Base-by-base conservation (phyloP, 2,888 invertebrate species). In the Scaptomyza flava region DNA sequence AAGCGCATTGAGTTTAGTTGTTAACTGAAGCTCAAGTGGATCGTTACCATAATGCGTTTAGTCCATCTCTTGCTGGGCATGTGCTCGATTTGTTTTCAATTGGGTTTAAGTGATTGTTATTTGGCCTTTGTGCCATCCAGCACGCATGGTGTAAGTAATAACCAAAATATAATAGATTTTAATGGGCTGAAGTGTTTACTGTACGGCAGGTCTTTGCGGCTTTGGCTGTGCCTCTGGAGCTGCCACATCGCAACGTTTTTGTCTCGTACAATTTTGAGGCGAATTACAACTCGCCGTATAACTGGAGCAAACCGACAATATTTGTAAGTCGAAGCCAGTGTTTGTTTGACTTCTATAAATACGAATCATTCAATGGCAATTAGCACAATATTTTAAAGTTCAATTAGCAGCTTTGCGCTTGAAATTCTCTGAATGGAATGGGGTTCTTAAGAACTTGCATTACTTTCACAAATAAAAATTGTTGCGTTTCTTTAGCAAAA, bases 231-330 rank as follows among this genome's bases (percentile, higher is more conserved):
- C 96, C 96, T 0, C 90, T 96, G 17, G 95, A 95, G 80, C 93
- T 95, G 6, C 95, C 95, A 0, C 94, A 94, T 77, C 94, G 94
- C 72, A 95, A 95, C 83, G 94, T 96, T 17, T 96, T 95, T 79
- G 92, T 96, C 30, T 95, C 96, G 0, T 95, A 95, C 89, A 96
- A 96, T 91, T 95, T 96, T 81, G 96, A 96, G 87, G 94, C 95
- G 0, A 94, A 94, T 87, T 96, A 95, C 91, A 91, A 91, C 72
- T 91, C 94, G 3, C 94, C 95, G 6, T 92, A 90, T 17, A 95
- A 95, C 47, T 91, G 89, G 89, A 77, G 72, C 51, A 56, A 86
- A 30, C 90, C 90, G 50, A 87, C 89, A 33, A 54, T 86, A 67
- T 90, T 85, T 72, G 90, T 91, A 76, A 88, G 90, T 87, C 34